Base-by-base conservation (phyloP, 2,888 invertebrate species). In the Sialis lutaria region DNA sequence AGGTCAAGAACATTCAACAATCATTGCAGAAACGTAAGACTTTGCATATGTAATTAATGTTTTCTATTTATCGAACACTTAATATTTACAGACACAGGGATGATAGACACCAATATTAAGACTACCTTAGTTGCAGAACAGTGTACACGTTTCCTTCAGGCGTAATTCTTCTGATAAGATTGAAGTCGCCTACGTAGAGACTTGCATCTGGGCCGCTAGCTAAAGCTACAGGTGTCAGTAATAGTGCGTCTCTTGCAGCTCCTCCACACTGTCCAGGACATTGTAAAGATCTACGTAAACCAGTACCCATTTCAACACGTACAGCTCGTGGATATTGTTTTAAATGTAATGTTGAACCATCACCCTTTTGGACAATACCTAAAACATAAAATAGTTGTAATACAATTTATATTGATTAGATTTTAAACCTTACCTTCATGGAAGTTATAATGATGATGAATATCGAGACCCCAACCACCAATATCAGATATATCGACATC, bases 371-470 rank as follows among this genome's bases (percentile, higher is more conserved):
- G 41, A 98, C 70, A 52, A 97, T 95, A 22, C 91, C 73, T 72
- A 54, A 10, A 55, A 22, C 22, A 22, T 22, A 22, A 50, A 47
- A 39, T 12, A 39, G 6, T 6, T 22, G 22, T 22, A 22, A 22
- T 30, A 30, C 40, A 40, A n/a, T 37, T 30, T 30, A 47, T 13
- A 42, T 6, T 13, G n/a, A 42, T n/a, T 8, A 6, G 4, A 10
- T 2, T 41, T 41, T 10, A 10, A 41, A 41, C 13, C 41, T 12
- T 55, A 65, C 79, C 96, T 71, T 97, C 95, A 60, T 95, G 90
- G 74, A 93, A 93, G 65, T 98, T 97, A 67, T 96, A 96, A 64
- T 93, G 91, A 66, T 99, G 97, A 67, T 97, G 96, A 52, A 96
- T 90, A 63, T 97, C 90, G 47, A 99, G 69, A 45, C 96, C 93